Base-by-base conservation (phyloP, 2,113 vertebrate genomes). In the Brachionichthys hirsutus region DNA sequence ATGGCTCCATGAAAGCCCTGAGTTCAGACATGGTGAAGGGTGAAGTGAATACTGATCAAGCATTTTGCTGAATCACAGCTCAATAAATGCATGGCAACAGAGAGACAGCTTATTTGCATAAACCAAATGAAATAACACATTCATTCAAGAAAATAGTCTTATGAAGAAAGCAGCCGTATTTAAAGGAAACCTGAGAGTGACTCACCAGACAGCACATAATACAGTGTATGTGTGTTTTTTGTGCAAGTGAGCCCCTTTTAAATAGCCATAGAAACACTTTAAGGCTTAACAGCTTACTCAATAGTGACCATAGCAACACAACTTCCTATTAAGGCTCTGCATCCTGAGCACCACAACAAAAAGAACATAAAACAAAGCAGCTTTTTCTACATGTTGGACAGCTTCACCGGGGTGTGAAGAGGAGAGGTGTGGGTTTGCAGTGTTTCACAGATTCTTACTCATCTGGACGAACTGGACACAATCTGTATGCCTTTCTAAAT, bases 61-160 rank as follows among this genome's bases (percentile, higher is more conserved):
- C 52, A 30, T 81, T 85, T 77, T 85, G 87, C 85, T 83, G 85
- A 83, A 78, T 88, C 85, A 90, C 76, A 70, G 83, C 77, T 45
- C 45, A 30, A 52, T 48, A 75, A 43, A 74, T 40, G 51, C 53
- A 49, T 47, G 13, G 17, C 22, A 22, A 35, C 42, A 45, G 66
- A 59, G 52, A 70, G 16, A 14, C 49, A 24, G 13, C 18, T 8
- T 11, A 49, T 67, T 74, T 56, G 19, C 15, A 56, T 43, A 9
- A 30, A 30, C 8, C 24, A 30, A 30, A 30, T 30, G 24, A 53
- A 64, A 44, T 19, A 12, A 30, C 19, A 9, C 1, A 48, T 38
- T 52, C 19, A 36, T 16, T 7, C 24, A 30, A 30, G 24, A 30
- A 30, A 30, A 30, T 30, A 18, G 44, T 67, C 14, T 64, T 43